Evolutionary conservation across 2,797 vertebrate genomes (phyloP).

Genomic region (Sebastolobus alascanus): DNA sequence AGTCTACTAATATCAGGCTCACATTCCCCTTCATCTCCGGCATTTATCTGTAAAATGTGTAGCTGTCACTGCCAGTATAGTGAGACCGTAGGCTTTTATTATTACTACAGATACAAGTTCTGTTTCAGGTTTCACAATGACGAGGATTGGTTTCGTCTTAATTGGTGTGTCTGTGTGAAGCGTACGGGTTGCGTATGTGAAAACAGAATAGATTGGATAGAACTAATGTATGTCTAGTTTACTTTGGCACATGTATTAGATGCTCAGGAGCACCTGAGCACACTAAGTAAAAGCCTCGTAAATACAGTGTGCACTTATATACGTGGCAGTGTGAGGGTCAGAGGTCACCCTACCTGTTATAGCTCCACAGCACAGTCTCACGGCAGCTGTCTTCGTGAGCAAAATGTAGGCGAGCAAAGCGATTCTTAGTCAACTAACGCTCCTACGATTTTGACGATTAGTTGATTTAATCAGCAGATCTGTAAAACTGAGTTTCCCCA

Average conservation of each 20-base stretch:
- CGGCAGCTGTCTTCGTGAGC: neutral
- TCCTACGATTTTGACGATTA: no score
- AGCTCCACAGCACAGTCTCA: neutral
- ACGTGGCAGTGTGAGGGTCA: neutral
- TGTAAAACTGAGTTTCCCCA: no score
- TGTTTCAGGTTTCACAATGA: conserved; percentile 3
- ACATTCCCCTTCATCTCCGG: conserved; percentile 9
- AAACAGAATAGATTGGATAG: neutral
- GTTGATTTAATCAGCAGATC: no score
- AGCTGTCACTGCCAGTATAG: conserved; percentile 6
- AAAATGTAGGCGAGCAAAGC: neutral
- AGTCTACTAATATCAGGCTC: conserved; percentile 24
- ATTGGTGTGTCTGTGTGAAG: neutral
- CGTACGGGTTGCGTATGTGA: neutral
- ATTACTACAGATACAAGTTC: neutral
- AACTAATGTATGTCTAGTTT: neutral
- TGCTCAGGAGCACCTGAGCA: neutral
- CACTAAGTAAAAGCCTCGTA: neutral
- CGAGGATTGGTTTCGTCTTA: no score
- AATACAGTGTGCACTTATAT: neutral
- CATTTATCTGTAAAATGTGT: neutral
- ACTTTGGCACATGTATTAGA: neutral
- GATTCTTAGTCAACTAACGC: no score
- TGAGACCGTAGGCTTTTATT: neutral
- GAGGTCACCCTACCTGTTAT: neutral